phyloP scores from a whole-genome alignment of 2,888 invertebrate genomes.

The Drosophila rellima region DNA sequence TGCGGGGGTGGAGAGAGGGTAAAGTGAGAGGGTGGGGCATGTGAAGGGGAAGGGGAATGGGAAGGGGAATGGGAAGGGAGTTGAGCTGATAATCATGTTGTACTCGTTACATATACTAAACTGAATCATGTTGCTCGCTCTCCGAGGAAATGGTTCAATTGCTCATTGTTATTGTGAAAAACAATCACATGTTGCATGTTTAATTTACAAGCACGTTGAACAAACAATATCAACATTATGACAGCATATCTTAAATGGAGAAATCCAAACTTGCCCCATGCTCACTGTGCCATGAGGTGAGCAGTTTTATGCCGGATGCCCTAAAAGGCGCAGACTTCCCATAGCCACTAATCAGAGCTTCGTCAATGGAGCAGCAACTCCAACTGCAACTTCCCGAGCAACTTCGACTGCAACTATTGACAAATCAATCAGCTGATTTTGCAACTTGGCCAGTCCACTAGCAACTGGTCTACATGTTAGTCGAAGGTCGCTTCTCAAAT shows the following conservation, averaged over 20 bases:
- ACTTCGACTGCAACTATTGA: constrained; percentile 14
- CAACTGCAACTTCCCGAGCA: constrained; percentile 27
- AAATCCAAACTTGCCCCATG: constrained; percentile 15
- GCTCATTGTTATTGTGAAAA: constrained; percentile 49
- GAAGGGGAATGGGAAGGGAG: too few relatives aligned
- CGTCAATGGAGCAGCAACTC: constrained; percentile 20
- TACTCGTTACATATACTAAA: constrained; percentile 9
- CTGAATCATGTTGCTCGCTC: constrained; percentile 31
- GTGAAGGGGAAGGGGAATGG: too few relatives aligned
- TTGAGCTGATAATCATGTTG: constrained; percentile 22
- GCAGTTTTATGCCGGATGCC: constrained; percentile 42
- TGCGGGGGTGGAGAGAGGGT: constrained; percentile 34
- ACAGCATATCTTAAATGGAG: constrained; percentile 32
- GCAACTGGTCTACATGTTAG: constrained; percentile 59
- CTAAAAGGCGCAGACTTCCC: constrained; percentile 50
- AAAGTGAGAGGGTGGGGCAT: neutral
- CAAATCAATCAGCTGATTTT: constrained; percentile 40
- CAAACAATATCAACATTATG: constrained; percentile 24
- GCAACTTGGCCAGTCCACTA: constrained; percentile 22
- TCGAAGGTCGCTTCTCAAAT: constrained; percentile 66
- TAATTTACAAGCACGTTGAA: constrained; percentile 29
- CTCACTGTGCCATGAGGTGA: constrained; percentile 65
- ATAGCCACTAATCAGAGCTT: constrained; percentile 30
- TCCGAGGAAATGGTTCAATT: neutral
- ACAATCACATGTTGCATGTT: constrained; percentile 57